Conservation (phyloP, 2,888 invertebrate genomes). For the Fragum fragum region DNA sequence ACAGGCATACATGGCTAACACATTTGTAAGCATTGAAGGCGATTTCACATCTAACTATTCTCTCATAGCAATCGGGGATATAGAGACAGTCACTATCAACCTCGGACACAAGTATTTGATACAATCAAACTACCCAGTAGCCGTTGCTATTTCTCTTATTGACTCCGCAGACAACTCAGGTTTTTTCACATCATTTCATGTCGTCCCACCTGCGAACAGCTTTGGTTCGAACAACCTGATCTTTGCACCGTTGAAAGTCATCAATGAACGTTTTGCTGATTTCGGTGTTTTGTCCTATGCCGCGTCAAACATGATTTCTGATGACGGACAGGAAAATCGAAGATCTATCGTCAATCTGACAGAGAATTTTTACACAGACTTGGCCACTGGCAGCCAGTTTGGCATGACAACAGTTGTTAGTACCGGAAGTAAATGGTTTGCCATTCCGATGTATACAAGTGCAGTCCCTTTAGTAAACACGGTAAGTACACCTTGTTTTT, state of each 20-base stretch:
- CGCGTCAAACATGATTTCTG: background rate
- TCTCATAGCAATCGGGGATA: background rate
- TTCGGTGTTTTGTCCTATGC: background rate
- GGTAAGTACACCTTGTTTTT: constrained; percentile 15
- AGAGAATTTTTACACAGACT: background rate
- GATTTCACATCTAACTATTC: constrained; percentile 30
- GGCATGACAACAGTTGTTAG: constrained; percentile 1
- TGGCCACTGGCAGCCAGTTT: background rate
- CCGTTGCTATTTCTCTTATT: background rate
- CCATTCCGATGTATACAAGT: constrained; percentile 7
- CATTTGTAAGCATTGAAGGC: constrained; percentile 35
- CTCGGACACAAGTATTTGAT: constrained; percentile 5
- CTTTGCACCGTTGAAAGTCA: background rate
- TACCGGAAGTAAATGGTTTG: constrained; percentile 15
- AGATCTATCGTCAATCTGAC: background rate
- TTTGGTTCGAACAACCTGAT: background rate
- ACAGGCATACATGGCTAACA: constrained; percentile 37
- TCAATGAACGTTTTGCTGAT: background rate
- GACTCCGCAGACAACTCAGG: background rate
- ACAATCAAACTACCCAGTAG: constrained; percentile 16
- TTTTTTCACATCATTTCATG: background rate
- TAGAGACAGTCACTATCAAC: constrained; percentile 2
- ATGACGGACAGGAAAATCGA: background rate
- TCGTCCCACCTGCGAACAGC: constrained; percentile 19
- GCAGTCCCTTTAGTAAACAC: background rate